Conservation (phyloP, 2,113 vertebrate species). For the Notothenia coriiceps region DNA sequence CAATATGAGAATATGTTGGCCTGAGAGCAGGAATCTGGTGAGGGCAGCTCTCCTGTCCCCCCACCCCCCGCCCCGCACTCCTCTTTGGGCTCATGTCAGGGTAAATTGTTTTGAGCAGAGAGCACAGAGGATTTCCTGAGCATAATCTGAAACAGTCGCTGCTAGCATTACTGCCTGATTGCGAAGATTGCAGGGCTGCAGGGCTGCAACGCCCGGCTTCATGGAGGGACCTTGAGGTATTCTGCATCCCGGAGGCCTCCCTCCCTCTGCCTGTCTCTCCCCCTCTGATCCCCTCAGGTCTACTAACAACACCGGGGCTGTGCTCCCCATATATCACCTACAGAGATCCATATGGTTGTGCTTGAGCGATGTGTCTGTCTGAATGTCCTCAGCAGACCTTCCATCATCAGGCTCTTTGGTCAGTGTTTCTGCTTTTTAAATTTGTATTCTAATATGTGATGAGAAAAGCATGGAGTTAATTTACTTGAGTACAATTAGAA, state of each 20-base stretch:
- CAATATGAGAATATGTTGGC: constrained; percentile 26
- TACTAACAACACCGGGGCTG: constrained; percentile 51
- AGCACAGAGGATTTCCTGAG: constrained; percentile 89
- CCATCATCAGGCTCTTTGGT: constrained; percentile 31
- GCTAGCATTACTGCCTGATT: constrained; percentile 84
- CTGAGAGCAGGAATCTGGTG: constrained; percentile 40
- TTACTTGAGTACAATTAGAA: not conserved
- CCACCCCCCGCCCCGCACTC: constrained; percentile 17
- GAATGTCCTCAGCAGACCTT: constrained; percentile 64
- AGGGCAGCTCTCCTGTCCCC: constrained; percentile 50
- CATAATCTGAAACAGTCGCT: constrained; percentile 89
- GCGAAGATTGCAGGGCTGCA: constrained; percentile 80
- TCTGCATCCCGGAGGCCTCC: constrained; percentile 62
- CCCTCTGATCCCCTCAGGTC: constrained; percentile 42
- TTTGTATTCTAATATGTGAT: constrained; percentile 3
- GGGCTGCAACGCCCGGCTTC: constrained; percentile 67
- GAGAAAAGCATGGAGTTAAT: not conserved
- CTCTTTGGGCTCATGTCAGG: constrained; percentile 82
- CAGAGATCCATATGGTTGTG: constrained; percentile 34
- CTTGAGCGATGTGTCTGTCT: constrained; percentile 55
- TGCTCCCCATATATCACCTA: constrained; percentile 42
- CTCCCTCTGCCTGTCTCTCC: not conserved
- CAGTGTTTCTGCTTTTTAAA: not conserved
- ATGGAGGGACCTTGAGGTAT: constrained; percentile 67
- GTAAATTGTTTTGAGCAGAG: constrained; percentile 89